These are phyloP conservation scores for Magallana nippona DNA, from an alignment of 2,888 invertebrate species.

Conservation along the genomic window DNA sequence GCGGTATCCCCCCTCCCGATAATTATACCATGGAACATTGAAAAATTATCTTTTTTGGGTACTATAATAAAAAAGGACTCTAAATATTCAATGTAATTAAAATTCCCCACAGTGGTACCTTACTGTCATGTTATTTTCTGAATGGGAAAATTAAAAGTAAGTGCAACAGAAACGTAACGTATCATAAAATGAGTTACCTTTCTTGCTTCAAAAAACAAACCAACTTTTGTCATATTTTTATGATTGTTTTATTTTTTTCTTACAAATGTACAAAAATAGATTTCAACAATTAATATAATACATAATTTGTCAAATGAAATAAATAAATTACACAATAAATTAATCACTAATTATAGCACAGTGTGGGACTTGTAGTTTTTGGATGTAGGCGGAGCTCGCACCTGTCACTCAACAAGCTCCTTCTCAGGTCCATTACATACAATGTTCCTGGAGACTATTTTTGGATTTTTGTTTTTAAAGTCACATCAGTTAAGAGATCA, in stretches of 20 bases:
- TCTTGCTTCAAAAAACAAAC: background rate
- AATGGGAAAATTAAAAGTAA: too few relatives aligned
- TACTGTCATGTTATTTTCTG: too few relatives aligned
- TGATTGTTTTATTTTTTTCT: slow-evolving; percentile 24
- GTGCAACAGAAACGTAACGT: too few relatives aligned
- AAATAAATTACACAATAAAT: slow-evolving; percentile 33
- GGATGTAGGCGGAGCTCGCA: background rate
- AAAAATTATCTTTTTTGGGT: too few relatives aligned
- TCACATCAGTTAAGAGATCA: slow-evolving; percentile 16
- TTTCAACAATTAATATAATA: slow-evolving; percentile 30
- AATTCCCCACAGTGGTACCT: too few relatives aligned
- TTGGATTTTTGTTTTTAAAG: background rate
- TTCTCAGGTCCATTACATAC: background rate
- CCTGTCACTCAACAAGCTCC: too few relatives aligned
- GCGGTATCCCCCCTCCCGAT: too few relatives aligned
- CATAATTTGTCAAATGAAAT: slow-evolving; percentile 25
- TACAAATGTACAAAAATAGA: slow-evolving; percentile 45
- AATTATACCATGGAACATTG: too few relatives aligned
- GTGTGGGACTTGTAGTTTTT: slow-evolving; percentile 14
- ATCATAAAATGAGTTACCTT: background rate
- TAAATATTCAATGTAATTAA: too few relatives aligned
- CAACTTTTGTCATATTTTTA: background rate
- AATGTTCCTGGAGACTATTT: background rate
- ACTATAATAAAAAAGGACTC: too few relatives aligned
- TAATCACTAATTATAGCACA: background rate